Evolutionary conservation across 2,888 invertebrate species (phyloP).

Genomic region (Epirrhoe alternata): DNA sequence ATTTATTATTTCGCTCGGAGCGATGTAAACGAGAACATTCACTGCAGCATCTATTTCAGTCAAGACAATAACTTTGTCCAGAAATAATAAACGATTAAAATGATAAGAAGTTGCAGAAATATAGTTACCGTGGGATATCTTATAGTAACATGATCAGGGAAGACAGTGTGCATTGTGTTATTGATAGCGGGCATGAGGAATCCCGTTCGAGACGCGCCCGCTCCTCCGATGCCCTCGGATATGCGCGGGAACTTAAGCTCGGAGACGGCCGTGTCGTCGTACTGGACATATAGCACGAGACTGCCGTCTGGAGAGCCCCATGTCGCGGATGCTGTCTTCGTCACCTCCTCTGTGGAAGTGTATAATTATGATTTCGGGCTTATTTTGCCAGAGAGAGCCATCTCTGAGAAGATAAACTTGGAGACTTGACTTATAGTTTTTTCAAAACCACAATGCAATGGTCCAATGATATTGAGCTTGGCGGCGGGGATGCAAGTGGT

Average conservation of each 20-base stretch:
- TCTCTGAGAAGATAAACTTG: too few species aligned
- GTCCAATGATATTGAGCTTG: too few species aligned
- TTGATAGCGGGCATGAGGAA: slow-evolving; percentile 71
- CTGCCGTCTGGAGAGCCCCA: slow-evolving; percentile 95
- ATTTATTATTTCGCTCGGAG: slow-evolving; percentile 19
- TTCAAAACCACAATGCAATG: too few species aligned
- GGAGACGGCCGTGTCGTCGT: slow-evolving; percentile 93
- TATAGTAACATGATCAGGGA: slow-evolving; percentile 92
- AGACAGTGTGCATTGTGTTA: slow-evolving; percentile 85
- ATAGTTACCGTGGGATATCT: slow-evolving; percentile 91
- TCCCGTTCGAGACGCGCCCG: slow-evolving; percentile 85
- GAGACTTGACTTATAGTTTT: too few species aligned
- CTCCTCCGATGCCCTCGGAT: slow-evolving; percentile 87
- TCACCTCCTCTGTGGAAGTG: slow-evolving; percentile 91
- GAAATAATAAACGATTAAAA: neutral
- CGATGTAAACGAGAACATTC: slow-evolving; percentile 11
- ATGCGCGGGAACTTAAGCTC: slow-evolving; percentile 93
- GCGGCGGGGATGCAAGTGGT: too few species aligned
- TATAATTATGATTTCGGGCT: neutral
- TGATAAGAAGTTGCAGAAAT: slow-evolving; percentile 14
- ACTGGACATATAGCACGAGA: slow-evolving; percentile 93
- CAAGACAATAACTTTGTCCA: slow-evolving; percentile 8
- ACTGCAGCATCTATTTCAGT: slow-evolving; percentile 24
- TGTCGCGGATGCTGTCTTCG: slow-evolving; percentile 91
- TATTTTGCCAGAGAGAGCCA: too few species aligned